Evolutionary conservation across 2,113 vertebrate species (phyloP).

Genomic region (Halichoerus grypus): DNA sequence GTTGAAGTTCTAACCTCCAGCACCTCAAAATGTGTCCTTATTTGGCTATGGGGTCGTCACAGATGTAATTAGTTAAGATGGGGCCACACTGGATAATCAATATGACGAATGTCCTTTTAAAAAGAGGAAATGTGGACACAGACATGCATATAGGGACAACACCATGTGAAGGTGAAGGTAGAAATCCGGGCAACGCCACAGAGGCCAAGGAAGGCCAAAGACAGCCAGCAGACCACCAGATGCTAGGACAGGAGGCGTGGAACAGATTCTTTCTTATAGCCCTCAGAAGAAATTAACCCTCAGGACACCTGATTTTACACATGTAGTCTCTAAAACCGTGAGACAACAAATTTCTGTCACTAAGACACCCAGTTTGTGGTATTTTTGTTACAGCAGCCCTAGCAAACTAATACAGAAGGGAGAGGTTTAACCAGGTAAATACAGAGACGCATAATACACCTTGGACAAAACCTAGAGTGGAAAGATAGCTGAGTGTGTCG

Average conservation of each 20-base stretch:
- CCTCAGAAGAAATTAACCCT: not conserved
- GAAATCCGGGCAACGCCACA: not conserved
- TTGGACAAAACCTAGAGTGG: not conserved
- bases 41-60: not conserved
- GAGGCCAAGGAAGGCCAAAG: not conserved
- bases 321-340: not conserved
- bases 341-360: not conserved
- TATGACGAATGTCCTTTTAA: not conserved
- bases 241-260: not conserved
- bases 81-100: not conserved
- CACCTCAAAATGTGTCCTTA: not conserved
- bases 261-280: not conserved
- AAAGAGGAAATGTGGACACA: not conserved
- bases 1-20: not conserved
- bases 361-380: not conserved
- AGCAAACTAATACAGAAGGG: not conserved
- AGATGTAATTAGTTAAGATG: not conserved
- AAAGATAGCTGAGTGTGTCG: not conserved
- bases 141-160: not conserved
- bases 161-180: not conserved
- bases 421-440: not conserved
- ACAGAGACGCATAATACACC: too few relatives aligned
- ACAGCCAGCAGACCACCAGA: not conserved
- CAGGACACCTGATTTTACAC: not conserved
- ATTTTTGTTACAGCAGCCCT: not conserved